Conservation (phyloP, 2,797 vertebrate species). For the Etheostoma perlongum region DNA sequence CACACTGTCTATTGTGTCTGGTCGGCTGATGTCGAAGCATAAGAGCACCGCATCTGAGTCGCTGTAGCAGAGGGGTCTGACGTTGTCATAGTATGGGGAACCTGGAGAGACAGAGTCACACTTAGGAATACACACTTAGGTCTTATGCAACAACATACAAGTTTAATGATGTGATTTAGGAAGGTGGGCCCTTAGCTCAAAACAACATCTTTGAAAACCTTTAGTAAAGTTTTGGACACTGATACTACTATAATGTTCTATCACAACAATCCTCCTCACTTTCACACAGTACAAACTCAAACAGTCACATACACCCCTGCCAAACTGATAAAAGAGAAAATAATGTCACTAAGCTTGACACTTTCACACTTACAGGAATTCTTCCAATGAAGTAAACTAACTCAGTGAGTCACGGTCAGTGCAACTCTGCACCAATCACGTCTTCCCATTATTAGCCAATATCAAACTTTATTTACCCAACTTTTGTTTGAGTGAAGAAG, state of each 20-base stretch:
- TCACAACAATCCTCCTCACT: constrained; percentile 50
- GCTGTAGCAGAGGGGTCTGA: constrained; percentile 96
- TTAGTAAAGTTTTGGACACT: constrained; percentile 10
- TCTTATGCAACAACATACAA: background rate
- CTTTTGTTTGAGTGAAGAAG: background rate
- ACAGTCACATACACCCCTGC: constrained; percentile 42
- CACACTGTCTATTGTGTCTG: constrained; percentile 90
- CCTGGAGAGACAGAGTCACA: constrained; percentile 76
- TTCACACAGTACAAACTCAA: constrained; percentile 57
- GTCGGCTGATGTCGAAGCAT: constrained; percentile 94
- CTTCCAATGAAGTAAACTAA: constrained; percentile 47
- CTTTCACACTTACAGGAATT: constrained; percentile 50
- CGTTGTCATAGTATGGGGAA: constrained; percentile 97
- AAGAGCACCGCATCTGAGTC: constrained; percentile 95
- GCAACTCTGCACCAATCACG: constrained; percentile 16
- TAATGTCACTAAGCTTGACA: constrained; percentile 32
- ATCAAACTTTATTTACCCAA: constrained; percentile 32
- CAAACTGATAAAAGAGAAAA: constrained; percentile 60
- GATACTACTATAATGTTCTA: constrained; percentile 53
- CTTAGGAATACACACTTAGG: background rate
- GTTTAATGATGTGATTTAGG: background rate
- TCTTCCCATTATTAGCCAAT: constrained; percentile 17
- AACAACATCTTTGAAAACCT: constrained; percentile 8
- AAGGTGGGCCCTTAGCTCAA: background rate
- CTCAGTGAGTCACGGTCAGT: constrained; percentile 43